These are phyloP conservation scores for Doryteuthis pealeii DNA, from an alignment of 1,140 invertebrate genomes.

Conservation along the genomic window DNA sequence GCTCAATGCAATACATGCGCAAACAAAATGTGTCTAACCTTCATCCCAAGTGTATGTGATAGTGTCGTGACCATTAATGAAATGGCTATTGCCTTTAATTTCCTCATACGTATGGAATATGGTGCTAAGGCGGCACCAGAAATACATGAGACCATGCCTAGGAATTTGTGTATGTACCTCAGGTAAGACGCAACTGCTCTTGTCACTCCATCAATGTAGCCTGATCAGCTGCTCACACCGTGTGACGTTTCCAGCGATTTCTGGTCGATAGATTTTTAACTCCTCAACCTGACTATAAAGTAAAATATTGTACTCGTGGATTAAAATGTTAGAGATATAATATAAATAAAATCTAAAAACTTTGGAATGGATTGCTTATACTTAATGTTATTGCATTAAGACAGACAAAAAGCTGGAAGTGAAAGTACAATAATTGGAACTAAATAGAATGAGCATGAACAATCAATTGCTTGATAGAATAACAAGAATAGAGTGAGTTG, in stretches of 20 bases:
- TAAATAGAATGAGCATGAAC: too few relatives aligned
- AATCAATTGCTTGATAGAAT: too few relatives aligned
- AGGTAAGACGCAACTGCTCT: slow-evolving; percentile 76
- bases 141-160: neutral
- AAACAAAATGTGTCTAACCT: too few relatives aligned
- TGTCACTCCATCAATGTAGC: slow-evolving; percentile 77
- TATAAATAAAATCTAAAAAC: too few relatives aligned
- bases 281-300: slow-evolving; percentile 48
- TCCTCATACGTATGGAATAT: neutral
- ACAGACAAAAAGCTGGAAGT: too few relatives aligned
- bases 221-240: slow-evolving; percentile 70
- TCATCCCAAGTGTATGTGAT: too few relatives aligned
- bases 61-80: too few relatives aligned
- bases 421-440: too few relatives aligned
- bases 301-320: neutral
- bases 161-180: slow-evolving; percentile 55
- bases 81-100: neutral
- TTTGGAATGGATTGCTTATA: too few relatives aligned
- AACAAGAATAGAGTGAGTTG: too few relatives aligned
- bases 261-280: slow-evolving; percentile 41
- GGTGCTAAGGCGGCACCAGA: neutral
- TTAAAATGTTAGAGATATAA: neutral
- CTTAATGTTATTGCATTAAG: too few relatives aligned
- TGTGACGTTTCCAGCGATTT: slow-evolving; percentile 52
- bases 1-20: too few relatives aligned